Conservation (phyloP, 2,888 invertebrate genomes). For the Drosophila yooni region DNA sequence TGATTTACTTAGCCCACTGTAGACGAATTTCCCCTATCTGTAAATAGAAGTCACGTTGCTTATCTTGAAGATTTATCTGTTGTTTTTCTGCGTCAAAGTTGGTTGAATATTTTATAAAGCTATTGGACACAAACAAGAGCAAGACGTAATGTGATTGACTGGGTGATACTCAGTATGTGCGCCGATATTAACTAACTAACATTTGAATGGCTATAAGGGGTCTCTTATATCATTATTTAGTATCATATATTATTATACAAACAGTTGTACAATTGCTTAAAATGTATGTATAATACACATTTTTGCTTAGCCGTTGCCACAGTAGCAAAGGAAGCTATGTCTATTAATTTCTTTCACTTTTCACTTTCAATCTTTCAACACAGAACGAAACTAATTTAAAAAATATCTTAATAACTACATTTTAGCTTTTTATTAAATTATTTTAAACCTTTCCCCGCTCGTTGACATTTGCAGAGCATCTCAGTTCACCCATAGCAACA, state of each 20-base stretch:
- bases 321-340: not conserved
- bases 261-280: not conserved
- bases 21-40: constrained; percentile 36
- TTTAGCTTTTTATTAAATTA: not conserved
- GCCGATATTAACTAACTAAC: not conserved
- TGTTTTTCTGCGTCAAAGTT: constrained; percentile 58
- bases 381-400: not conserved
- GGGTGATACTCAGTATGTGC: constrained; percentile 1
- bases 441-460: not conserved
- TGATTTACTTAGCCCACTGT: constrained; percentile 12
- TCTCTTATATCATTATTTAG: not conserved
- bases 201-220: not conserved
- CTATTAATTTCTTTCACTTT: not conserved
- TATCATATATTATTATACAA: not conserved
- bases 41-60: constrained; percentile 31
- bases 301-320: not conserved
- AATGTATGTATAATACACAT: not conserved
- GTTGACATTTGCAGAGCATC: not conserved
- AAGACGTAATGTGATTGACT: not conserved
- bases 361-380: not conserved
- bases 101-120: constrained; percentile 16
- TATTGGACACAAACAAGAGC: not conserved
- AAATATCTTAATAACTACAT: not conserved
- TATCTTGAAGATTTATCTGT: constrained; percentile 67
- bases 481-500: not conserved